Evolutionary conservation across 2,797 vertebrate genomes (phyloP).

Genomic region (Gymnodraco acuticeps): DNA sequence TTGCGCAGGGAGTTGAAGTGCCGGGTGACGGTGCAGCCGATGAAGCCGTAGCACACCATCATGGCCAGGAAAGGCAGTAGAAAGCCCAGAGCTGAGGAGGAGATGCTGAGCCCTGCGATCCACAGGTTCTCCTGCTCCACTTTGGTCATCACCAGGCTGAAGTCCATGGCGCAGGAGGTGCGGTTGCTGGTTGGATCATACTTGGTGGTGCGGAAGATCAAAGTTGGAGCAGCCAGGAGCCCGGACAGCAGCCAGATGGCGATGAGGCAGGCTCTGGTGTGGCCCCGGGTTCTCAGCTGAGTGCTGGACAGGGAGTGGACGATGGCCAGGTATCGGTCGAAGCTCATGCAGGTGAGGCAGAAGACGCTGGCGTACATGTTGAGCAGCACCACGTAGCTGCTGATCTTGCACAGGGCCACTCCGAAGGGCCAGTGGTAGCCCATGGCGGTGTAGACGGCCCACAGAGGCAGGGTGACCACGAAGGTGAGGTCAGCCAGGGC

Average conservation of each 20-base stretch:
- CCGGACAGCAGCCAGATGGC: constrained; percentile 88
- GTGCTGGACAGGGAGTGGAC: constrained; percentile 87
- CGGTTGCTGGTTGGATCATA: constrained; percentile 71
- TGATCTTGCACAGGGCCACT: constrained; percentile 90
- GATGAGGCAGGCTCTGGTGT: constrained; percentile 79
- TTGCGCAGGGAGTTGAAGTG: constrained; percentile 87
- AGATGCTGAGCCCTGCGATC: constrained; percentile 87
- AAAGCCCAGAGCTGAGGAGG: constrained; percentile 89
- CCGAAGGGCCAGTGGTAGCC: constrained; percentile 95
- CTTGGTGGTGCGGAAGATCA: constrained; percentile 88
- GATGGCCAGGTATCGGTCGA: constrained; percentile 92
- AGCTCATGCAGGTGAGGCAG: constrained; percentile 93
- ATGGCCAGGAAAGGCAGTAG: constrained; percentile 89
- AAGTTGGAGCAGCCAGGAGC: constrained; percentile 87
- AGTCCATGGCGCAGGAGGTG: constrained; percentile 90
- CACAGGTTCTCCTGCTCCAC: constrained; percentile 78
- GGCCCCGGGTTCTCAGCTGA: constrained; percentile 82
- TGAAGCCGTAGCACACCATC: constrained; percentile 89
- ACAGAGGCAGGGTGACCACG: constrained; percentile 90
- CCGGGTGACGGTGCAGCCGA: constrained; percentile 86
- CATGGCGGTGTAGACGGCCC: constrained; percentile 93
- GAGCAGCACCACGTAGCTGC: constrained; percentile 91
- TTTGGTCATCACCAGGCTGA: constrained; percentile 76
- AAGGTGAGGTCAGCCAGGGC: constrained; percentile 93
- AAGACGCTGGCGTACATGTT: constrained; percentile 96